Conservation (phyloP, 1,140 invertebrate species). For the Eriocheir sinensis region DNA sequence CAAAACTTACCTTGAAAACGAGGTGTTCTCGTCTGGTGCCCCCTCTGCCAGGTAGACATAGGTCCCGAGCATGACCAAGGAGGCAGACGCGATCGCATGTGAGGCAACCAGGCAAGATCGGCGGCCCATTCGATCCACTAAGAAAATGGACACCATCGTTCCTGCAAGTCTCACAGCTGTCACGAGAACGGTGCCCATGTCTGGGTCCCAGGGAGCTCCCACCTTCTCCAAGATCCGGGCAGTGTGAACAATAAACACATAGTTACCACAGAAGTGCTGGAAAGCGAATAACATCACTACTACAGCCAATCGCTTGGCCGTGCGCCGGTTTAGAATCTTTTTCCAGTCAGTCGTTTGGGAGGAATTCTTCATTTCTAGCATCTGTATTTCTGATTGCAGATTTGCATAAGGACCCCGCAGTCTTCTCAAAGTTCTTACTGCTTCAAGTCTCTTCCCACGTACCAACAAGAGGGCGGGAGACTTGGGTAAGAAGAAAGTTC, state of each 20-base stretch:
- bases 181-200: constrained; percentile 44
- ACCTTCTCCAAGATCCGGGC: constrained; percentile 40
- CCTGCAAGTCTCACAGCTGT: constrained; percentile 13
- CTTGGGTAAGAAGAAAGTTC: constrained; percentile 40
- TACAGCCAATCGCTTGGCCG: constrained; percentile 8
- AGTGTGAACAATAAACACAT: constrained; percentile 56
- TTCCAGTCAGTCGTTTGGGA: neutral
- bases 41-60: constrained; percentile 48
- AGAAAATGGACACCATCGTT: constrained; percentile 30
- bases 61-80: constrained; percentile 40
- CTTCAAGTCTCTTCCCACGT: neutral
- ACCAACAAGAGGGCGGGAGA: constrained; percentile 53
- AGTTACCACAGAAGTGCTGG: constrained; percentile 70
- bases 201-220: constrained; percentile 41
- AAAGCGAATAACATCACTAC: constrained; percentile 57
- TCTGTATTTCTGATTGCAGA: constrained; percentile 36
- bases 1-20: constrained; percentile 30
- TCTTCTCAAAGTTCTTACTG: neutral
- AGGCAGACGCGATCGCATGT: constrained; percentile 50
- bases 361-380: constrained; percentile 35
- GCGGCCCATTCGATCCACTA: constrained; percentile 51
- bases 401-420: constrained; percentile 56
- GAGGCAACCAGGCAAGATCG: constrained; percentile 35
- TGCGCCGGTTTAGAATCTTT: neutral
- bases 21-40: constrained; percentile 11